Evolutionary conservation across 2,797 vertebrate species (phyloP).

Genomic region (Pterois miles): DNA sequence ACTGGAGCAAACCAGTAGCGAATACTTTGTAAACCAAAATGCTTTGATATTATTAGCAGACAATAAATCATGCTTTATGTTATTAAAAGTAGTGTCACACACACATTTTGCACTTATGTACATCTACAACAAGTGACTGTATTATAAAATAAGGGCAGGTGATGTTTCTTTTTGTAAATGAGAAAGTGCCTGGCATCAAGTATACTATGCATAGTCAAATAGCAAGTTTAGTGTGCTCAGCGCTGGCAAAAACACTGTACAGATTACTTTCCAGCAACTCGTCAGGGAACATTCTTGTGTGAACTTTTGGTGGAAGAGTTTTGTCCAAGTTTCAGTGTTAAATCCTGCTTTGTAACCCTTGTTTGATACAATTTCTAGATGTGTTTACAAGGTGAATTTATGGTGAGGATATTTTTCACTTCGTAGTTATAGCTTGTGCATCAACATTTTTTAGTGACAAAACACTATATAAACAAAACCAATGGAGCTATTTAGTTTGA

Average conservation of each 20-base stretch:
- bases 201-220: background rate
- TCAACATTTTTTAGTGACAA: background rate
- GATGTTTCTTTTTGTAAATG: background rate
- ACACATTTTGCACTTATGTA: background rate
- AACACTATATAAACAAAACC: background rate
- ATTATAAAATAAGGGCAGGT: background rate
- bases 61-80: no score
- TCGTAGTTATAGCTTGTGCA: background rate
- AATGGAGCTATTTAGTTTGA: background rate
- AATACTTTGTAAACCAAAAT: background rate
- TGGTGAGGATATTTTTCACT: background rate
- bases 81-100: background rate
- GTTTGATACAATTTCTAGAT: background rate
- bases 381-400: background rate
- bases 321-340: background rate
- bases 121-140: background rate
- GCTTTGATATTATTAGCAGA: background rate
- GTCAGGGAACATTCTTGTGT: slow-evolving; percentile 15
- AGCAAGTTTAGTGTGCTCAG: background rate
- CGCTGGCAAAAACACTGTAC: slow-evolving; percentile 3
- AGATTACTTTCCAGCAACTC: background rate
- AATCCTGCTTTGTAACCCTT: background rate
- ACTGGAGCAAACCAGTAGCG: background rate
- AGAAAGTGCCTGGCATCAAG: background rate
- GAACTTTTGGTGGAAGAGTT: background rate